These are phyloP conservation scores for Oasisia sp. DNA, from an alignment of 2,888 invertebrate genomes.

Conservation along the genomic window DNA sequence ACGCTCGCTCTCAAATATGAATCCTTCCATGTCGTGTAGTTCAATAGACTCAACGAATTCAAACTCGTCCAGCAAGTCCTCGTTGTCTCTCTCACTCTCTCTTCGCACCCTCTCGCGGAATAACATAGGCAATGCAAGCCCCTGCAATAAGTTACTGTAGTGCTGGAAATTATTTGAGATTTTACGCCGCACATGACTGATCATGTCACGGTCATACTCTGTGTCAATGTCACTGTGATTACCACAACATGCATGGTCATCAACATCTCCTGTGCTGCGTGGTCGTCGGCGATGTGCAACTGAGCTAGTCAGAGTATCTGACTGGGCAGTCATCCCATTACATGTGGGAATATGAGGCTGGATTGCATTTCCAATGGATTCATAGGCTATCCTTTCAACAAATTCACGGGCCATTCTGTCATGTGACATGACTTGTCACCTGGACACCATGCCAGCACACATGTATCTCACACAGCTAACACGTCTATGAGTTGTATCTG, in stretches of 20 bases:
- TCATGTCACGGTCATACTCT: conserved; percentile 29
- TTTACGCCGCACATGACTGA: conserved; percentile 29
- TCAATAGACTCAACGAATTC: conserved; percentile 41
- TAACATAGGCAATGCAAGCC: conserved; percentile 27
- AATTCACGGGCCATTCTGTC: conserved; percentile 17
- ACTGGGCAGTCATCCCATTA: neutral
- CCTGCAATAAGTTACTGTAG: conserved; percentile 32
- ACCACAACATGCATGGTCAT: neutral
- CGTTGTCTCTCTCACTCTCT: neutral
- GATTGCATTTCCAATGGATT: neutral
- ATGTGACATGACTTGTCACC: conserved; percentile 6
- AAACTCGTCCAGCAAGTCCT: conserved; percentile 30
- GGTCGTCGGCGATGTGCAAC: neutral
- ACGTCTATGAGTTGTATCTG: neutral
- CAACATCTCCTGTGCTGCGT: neutral
- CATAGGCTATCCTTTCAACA: neutral
- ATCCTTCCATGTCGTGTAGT: conserved; percentile 39
- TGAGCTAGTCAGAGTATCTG: neutral
- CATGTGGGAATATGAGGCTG: neutral
- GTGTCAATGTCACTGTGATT: neutral
- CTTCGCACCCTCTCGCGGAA: conserved; percentile 24
- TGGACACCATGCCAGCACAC: neutral
- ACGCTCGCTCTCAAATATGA: conserved; percentile 27
- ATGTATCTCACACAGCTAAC: neutral
- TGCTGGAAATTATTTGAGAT: conserved; percentile 35